Conservation (phyloP, 2,797 vertebrate genomes). For the Melanogrammus aeglefinus region DNA sequence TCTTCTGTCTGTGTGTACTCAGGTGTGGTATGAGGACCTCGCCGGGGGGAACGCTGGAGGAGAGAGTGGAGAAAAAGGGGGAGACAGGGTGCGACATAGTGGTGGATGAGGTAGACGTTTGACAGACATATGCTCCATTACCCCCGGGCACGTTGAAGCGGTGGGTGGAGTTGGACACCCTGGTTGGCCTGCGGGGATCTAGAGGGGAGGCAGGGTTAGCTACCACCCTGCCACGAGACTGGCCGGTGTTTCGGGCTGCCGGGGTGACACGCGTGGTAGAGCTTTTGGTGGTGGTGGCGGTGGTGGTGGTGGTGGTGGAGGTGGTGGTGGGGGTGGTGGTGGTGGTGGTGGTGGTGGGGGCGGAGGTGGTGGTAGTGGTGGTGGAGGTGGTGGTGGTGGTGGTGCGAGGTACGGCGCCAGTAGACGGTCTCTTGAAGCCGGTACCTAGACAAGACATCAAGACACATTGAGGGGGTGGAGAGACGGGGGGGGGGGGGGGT, state of each 20-base stretch:
- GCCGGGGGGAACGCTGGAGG: slow-evolving; percentile 21
- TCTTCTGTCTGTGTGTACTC: slow-evolving; percentile 31
- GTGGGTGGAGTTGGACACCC: slow-evolving; percentile 51
- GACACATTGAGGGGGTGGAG: slow-evolving; percentile 25
- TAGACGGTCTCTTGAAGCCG: slow-evolving; percentile 34
- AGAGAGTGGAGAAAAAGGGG: slow-evolving; percentile 15
- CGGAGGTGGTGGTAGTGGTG: slow-evolving; percentile 52
- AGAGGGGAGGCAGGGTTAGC: slow-evolving; percentile 40
- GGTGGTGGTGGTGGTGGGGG: slow-evolving; percentile 35
- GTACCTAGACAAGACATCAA: slow-evolving; percentile 66
- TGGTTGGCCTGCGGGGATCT: slow-evolving; percentile 50
- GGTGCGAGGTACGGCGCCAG: slow-evolving; percentile 52
- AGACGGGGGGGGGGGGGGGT: slow-evolving; percentile 18
- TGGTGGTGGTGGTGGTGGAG: slow-evolving; percentile 48
- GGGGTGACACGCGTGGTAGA: slow-evolving; percentile 20
- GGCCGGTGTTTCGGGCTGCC: slow-evolving; percentile 49
- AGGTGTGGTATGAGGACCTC: background rate
- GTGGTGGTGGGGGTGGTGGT: slow-evolving; percentile 45
- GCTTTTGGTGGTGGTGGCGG: slow-evolving; percentile 49
- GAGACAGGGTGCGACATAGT: background rate
- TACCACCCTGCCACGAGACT: slow-evolving; percentile 38
- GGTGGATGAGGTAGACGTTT: slow-evolving; percentile 20
- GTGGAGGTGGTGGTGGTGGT: slow-evolving; percentile 55
- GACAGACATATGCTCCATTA: slow-evolving; percentile 50
- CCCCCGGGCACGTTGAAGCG: slow-evolving; percentile 62